Percentiles rank a stretch among this genome's conserved stretches.
Evolutionary conservation across 2,113 vertebrate genomes (phyloP).

Genomic region (Corydoras maculifer): DNA sequence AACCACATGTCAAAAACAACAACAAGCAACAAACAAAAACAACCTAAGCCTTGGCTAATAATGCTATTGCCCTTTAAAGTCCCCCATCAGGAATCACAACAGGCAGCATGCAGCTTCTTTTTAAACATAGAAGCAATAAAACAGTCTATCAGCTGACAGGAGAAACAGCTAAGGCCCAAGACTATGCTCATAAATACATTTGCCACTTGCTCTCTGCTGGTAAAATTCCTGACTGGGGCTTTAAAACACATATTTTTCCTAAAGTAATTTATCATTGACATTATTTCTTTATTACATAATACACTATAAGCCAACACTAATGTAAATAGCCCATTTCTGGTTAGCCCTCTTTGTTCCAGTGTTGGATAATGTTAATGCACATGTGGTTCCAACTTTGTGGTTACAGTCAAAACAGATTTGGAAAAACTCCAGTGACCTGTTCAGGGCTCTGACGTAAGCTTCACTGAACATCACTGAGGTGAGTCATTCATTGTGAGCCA

Average conservation of each 20-base stretch:
- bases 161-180: neutral
- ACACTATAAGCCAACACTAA: too few species aligned
- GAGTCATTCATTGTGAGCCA: too few species aligned
- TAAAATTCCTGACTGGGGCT: neutral
- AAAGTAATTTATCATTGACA: neutral
- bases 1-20: constrained; percentile 52
- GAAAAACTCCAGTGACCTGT: too few species aligned
- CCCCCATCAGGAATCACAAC: neutral
- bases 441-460: too few species aligned
- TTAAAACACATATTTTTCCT: neutral
- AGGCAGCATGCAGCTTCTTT: neutral
- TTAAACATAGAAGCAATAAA: neutral
- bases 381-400: too few species aligned
- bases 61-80: neutral
- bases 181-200: neutral
- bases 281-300: too few species aligned
- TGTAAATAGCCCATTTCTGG: too few species aligned
- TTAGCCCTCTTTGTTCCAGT: too few species aligned
- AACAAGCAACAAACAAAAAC: constrained; percentile 66
- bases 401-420: too few species aligned
- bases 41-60: constrained; percentile 2
- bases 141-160: neutral
- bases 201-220: neutral
- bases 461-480: too few species aligned
- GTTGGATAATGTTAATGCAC: too few species aligned